Conservation (phyloP, 2,797 vertebrate genomes). For the Telmatherina bonti region DNA sequence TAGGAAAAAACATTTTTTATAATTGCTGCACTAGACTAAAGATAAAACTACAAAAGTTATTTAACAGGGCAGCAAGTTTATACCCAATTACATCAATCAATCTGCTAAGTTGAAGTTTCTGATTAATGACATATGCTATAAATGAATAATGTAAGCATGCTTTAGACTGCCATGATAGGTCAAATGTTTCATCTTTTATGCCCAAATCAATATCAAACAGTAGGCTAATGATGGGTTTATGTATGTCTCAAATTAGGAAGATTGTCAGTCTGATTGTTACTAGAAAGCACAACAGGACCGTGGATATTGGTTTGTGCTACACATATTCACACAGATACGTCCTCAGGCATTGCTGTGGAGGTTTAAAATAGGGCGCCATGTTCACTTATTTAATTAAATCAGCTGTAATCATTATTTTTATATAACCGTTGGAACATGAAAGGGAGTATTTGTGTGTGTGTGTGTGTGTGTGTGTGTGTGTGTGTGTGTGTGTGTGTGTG, state of each 20-base stretch:
- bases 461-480: too few relatives aligned
- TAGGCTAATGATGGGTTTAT: neutral
- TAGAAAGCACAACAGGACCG: neutral
- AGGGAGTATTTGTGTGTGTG: neutral
- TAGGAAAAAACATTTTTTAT: neutral
- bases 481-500: too few relatives aligned
- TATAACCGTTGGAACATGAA: neutral
- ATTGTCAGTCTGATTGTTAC: neutral
- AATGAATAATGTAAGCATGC: too few relatives aligned
- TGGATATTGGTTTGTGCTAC: neutral
- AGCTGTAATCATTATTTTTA: neutral
- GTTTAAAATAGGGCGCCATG: neutral
- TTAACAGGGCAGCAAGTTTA: neutral
- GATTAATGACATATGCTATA: too few relatives aligned
- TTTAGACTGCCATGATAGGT: too few relatives aligned
- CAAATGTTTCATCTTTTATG: neutral
- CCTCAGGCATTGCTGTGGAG: neutral
- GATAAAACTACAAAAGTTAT: neutral
- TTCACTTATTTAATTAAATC: neutral
- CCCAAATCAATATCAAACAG: neutral
- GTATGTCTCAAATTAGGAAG: neutral
- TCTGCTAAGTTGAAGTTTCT: neutral
- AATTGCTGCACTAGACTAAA: neutral
- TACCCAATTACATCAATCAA: neutral
- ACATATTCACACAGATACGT: neutral